Base-by-base conservation (phyloP, 1,140 invertebrate species). In the Zaprionus nigranus region DNA sequence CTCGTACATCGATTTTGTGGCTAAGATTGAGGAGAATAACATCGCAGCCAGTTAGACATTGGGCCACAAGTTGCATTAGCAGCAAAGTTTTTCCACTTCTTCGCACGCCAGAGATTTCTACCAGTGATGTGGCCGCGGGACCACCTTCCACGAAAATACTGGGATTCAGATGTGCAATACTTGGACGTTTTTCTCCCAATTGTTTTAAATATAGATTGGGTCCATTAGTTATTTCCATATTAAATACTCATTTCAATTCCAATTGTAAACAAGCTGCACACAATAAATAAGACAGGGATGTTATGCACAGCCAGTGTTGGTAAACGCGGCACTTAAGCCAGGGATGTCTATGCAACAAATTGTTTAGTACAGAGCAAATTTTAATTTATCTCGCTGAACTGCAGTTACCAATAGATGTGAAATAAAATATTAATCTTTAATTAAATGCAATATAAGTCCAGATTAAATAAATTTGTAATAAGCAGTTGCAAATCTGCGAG, bases 1-100 rank as follows among this genome's bases (percentile, higher is more conserved):
- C 0, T 34, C 59, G 43, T n/a, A 49, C 12, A 58, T 71, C 73
- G 12, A 71, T 71, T 24, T 75, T 75, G 15, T 75, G 61, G 36
- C 20, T 60, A 11, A 53, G 20, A 65, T 75, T 64, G 9, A 75
- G 61, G 5, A 71, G 22, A 1, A 75, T 36, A 6, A 71, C 67
- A 43, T 75, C 43, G 34, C 73, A 70, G 2, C n/a, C 20, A 1
- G 22, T 40, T 0, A 75, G 20, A 20, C 40, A 71, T 5, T 71
- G 26, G 9, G 73, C 54, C 12, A 75, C n/a, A 6, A 75, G 54
- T 22, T 71, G 67, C 60, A 65, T 60, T 20, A 75, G 34, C 1
- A 75, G 67, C n/a, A 71, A 6, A 12, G 53, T 71, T 64, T 75
- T 75, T 0, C 73, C 73, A 28, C 60, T 75, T 13, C 43, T 71